These are phyloP conservation scores for Alsophila aescularia DNA, from an alignment of 2,888 invertebrate species.

Conservation along the genomic window DNA sequence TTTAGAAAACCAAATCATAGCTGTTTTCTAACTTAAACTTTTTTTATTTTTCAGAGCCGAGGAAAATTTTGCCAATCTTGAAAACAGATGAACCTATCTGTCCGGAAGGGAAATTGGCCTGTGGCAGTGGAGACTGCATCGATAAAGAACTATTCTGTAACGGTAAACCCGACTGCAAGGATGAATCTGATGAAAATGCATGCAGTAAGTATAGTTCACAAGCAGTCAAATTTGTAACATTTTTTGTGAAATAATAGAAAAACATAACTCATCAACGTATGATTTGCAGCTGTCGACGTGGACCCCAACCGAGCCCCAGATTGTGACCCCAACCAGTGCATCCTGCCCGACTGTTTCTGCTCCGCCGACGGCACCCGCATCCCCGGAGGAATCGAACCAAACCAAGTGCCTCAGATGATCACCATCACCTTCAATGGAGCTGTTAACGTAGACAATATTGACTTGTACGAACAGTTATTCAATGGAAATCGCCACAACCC, in stretches of 20 bases:
- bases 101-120: conserved; percentile 94
- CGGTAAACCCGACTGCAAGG: conserved; percentile 95
- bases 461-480: conserved; percentile 95
- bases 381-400: conserved; percentile 92
- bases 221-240: background rate
- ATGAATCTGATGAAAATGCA: conserved; percentile 97
- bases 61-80: conserved; percentile 93
- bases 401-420: conserved; percentile 96
- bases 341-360: conserved; percentile 96
- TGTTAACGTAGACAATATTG: conserved; percentile 96
- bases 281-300: conserved; percentile 90
- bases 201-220: conserved; percentile 90
- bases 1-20: background rate
- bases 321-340: conserved; percentile 95
- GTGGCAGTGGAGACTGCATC: conserved; percentile 96
- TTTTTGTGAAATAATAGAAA: background rate
- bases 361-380: conserved; percentile 96
- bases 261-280: background rate
- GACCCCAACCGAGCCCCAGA: conserved; percentile 97
- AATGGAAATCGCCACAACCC: conserved; percentile 93
- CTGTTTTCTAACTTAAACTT: background rate
- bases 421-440: conserved; percentile 97
- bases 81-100: conserved; percentile 97
- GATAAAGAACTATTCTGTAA: conserved; percentile 97
- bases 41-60: conserved; percentile 88